These are phyloP conservation scores for Cephonodes hylas DNA, from an alignment of 2,888 invertebrate genomes.

Conservation along the genomic window DNA sequence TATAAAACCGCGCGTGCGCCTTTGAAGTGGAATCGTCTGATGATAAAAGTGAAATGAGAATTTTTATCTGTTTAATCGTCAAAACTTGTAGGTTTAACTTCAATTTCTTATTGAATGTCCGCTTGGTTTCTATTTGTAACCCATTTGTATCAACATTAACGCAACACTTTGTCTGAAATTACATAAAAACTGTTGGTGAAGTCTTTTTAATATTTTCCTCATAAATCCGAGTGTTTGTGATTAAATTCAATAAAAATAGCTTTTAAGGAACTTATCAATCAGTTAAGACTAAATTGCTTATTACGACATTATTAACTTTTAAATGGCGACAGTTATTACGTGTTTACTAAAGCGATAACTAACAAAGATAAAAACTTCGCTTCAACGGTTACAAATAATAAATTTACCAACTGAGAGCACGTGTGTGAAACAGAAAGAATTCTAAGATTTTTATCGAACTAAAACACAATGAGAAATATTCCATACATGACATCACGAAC, in stretches of 20 bases:
- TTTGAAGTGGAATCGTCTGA: neutral
- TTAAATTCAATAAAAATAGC: too few species aligned
- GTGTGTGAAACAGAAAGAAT: neutral
- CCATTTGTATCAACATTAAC: too few species aligned
- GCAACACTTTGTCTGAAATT: too few species aligned
- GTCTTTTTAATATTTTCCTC: too few species aligned
- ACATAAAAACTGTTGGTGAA: too few species aligned
- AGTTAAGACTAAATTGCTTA: too few species aligned
- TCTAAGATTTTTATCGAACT: neutral
- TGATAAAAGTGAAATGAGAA: neutral
- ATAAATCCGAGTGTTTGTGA: too few species aligned
- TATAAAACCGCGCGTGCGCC: neutral
- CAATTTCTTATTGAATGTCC: neutral
- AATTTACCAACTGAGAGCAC: neutral
- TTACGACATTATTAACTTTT: too few species aligned
- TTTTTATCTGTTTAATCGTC: neutral
- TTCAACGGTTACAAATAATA: neutral
- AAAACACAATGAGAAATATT: neutral
- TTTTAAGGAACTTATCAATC: too few species aligned
- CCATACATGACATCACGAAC: constrained; percentile 1
- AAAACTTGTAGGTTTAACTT: neutral
- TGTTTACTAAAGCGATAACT: neutral
- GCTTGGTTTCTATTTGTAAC: too few species aligned
- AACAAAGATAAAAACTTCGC: neutral
- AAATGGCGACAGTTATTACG: neutral